Percentiles rank a stretch among this genome's conserved stretches.
Evolutionary conservation across 2,888 invertebrate genomes (phyloP).

Genomic region (Monoplex corrugatus): DNA sequence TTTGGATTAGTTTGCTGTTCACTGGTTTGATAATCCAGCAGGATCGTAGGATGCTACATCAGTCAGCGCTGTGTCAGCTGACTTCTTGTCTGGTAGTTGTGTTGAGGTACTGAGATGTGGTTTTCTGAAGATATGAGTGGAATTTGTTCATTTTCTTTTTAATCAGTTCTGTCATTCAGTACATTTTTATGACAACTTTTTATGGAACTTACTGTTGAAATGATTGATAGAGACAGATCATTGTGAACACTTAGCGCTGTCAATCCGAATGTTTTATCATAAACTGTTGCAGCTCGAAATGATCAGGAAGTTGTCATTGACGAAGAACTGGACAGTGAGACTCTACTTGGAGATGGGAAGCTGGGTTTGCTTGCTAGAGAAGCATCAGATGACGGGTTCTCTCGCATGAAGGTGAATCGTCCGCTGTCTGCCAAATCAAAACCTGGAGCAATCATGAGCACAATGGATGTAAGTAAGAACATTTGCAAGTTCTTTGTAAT

Average conservation of each 20-base stretch:
- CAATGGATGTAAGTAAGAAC: slow-evolving; percentile 63
- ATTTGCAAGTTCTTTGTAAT: no score
- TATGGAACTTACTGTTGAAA: not conserved
- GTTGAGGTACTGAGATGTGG: no score
- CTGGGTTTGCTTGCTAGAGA: slow-evolving; percentile 65
- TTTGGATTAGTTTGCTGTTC: no score
- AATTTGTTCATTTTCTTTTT: not conserved
- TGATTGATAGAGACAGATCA: no score
- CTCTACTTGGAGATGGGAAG: slow-evolving; percentile 73
- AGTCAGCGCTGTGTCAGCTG: no score
- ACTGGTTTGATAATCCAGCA: no score
- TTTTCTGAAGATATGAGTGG: no score
- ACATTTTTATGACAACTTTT: not conserved
- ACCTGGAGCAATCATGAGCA: slow-evolving; percentile 70
- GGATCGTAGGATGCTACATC: no score
- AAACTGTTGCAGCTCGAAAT: slow-evolving; percentile 63
- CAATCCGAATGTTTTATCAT: no score
- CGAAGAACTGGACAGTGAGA: slow-evolving; percentile 76
- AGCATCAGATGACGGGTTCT: slow-evolving; percentile 54
- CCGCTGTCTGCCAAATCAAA: slow-evolving; percentile 66
- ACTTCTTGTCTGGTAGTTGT: no score
- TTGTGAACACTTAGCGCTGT: no score
- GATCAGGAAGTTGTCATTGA: slow-evolving; percentile 75
- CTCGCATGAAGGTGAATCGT: slow-evolving; percentile 57
- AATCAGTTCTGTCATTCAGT: not conserved